Evolutionary conservation across 30 jellyfish, hydroid and myxozoan genomes (phyloP).

Genomic region (Rhopilema esculentum): DNA sequence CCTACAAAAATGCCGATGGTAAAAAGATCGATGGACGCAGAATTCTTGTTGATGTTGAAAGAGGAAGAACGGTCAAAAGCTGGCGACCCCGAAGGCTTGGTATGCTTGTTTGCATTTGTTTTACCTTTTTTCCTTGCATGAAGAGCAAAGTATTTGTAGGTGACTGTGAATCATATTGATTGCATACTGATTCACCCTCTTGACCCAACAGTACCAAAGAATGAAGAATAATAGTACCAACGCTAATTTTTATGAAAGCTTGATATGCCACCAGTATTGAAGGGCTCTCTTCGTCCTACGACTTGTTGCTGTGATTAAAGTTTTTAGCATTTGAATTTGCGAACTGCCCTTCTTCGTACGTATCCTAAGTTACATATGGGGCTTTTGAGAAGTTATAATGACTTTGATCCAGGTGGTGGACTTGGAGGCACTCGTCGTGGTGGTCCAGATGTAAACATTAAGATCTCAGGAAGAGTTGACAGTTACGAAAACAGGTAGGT

Average conservation of each 20-base stretch:
- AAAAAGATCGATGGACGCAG: conserved; percentile 96
- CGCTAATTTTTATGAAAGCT: too few species aligned
- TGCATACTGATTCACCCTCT: not conserved
- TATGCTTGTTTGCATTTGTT: conserved; percentile 16
- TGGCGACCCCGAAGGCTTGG: conserved; percentile 98
- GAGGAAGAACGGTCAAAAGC: conserved; percentile 98
- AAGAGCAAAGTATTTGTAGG: too few species aligned
- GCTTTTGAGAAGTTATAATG: not conserved
- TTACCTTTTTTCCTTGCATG: not conserved
- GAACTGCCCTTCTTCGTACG: not conserved
- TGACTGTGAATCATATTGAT: too few species aligned
- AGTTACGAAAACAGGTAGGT: conserved; percentile 78
- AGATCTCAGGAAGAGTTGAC: conserved; percentile 93
- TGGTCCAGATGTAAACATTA: conserved; percentile 87
- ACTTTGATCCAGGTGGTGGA: conserved; percentile 87
- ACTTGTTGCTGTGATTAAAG: too few species aligned
- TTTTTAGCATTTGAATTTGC: too few species aligned
- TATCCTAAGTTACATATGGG: not conserved
- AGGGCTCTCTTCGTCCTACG: too few species aligned
- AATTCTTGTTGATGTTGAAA: conserved; percentile 94
- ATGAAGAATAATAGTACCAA: too few species aligned
- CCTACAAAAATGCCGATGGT: conserved; percentile 97
- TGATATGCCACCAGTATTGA: too few species aligned
- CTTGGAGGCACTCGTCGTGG: conserved; percentile 99
- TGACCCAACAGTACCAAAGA: too few species aligned